phyloP scores from a whole-genome alignment of 2,888 invertebrate genomes.

The Patella ulyssiponensis region DNA sequence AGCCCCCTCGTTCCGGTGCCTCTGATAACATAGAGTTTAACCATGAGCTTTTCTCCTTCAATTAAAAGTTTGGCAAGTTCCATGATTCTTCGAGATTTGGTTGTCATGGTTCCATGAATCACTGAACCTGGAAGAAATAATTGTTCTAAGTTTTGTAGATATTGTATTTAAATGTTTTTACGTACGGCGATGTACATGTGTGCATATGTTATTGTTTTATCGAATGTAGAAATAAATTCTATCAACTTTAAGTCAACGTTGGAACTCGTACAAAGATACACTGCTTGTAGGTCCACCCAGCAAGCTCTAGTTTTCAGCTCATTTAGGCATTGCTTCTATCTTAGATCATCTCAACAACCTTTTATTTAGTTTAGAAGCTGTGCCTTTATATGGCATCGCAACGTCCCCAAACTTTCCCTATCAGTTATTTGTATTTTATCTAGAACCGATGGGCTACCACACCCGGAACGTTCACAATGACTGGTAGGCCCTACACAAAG shows the following conservation, averaged over 20 bases:
- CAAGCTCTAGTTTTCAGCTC: slow-evolving; percentile 8
- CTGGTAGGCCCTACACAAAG: slow-evolving; percentile 9
- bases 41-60: background rate
- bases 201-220: background rate
- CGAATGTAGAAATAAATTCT: background rate
- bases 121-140: background rate
- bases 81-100: slow-evolving; percentile 10
- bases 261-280: background rate
- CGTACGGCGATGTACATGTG: background rate
- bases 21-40: slow-evolving; percentile 6
- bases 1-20: slow-evolving; percentile 4
- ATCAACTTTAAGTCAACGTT: background rate
- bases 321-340: slow-evolving; percentile 11
- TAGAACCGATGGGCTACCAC: background rate
- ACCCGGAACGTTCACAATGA: background rate
- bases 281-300: background rate
- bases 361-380: background rate
- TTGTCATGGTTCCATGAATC: background rate
- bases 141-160: background rate
- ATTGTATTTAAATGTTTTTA: background rate
- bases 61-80: background rate
- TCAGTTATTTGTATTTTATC: background rate
- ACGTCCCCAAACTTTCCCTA: slow-evolving; percentile 7
- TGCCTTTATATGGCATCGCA: background rate
- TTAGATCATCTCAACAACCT: background rate